phyloP scores from a whole-genome alignment of 1,140 invertebrate species.

The Schmidtea mediterranea region DNA sequence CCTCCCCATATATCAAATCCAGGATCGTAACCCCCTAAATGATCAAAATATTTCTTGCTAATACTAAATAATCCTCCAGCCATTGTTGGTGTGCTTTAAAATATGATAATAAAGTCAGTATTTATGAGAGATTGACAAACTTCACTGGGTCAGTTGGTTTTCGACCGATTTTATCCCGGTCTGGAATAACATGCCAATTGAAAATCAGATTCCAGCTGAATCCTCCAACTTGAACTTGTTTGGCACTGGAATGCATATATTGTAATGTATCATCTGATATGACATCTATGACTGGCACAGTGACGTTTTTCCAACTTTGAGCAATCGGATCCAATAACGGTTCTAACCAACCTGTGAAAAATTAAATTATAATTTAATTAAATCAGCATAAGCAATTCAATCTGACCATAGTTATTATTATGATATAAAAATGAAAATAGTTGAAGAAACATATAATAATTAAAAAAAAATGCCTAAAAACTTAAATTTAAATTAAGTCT shows the following conservation, averaged over 20 bases:
- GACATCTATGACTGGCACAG: constrained; percentile 70
- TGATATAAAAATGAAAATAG: too few relatives aligned
- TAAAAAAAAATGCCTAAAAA: too few relatives aligned
- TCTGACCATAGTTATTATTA: too few relatives aligned
- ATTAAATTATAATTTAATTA: too few relatives aligned
- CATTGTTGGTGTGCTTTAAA: constrained; percentile 54
- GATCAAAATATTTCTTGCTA: constrained; percentile 2
- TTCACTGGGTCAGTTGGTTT: too few relatives aligned
- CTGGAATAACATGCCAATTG: constrained; percentile 19
- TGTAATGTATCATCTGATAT: constrained; percentile 67
- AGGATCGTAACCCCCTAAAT: constrained; percentile 57
- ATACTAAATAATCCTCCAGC: constrained; percentile 20
- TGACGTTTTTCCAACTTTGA: constrained; percentile 48
- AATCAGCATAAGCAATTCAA: too few relatives aligned
- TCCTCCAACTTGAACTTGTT: constrained; percentile 18
- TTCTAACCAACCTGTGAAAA: constrained; percentile 57
- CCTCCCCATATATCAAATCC: constrained; percentile 31
- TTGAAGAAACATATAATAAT: too few relatives aligned
- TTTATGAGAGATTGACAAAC: too few relatives aligned
- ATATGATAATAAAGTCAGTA: too few relatives aligned
- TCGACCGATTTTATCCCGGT: too few relatives aligned
- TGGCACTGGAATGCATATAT: constrained; percentile 13
- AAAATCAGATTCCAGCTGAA: constrained; percentile 23
- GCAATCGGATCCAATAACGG: constrained; percentile 71
- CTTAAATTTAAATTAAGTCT: too few relatives aligned